Evolutionary conservation across 2,888 invertebrate genomes (phyloP).

Genomic region (Teleiodes luculella): DNA sequence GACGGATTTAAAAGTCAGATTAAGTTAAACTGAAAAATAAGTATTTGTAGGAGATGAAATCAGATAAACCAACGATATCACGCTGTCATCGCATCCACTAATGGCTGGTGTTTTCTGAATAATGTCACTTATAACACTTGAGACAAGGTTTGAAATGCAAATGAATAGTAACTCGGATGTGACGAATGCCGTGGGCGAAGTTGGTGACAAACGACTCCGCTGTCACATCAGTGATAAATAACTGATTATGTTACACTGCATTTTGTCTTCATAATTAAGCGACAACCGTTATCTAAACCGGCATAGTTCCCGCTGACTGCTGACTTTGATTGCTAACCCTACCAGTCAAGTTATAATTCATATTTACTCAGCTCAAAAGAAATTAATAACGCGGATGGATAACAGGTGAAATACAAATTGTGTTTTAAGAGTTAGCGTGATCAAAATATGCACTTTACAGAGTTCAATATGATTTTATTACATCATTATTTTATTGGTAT

Average conservation of each 20-base stretch:
- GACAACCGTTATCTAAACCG: conserved; percentile 63
- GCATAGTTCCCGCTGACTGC: conserved; percentile 38
- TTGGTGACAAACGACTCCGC: conserved; percentile 71
- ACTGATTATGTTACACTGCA: conserved; percentile 75
- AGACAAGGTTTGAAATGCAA: conserved; percentile 51
- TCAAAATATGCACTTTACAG: conserved; percentile 51
- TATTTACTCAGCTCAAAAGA: conserved; percentile 40
- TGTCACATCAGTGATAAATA: conserved; percentile 75
- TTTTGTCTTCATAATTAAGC: conserved; percentile 74
- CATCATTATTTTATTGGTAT: conserved; percentile 69
- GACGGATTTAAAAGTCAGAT: conserved; percentile 28
- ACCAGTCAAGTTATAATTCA: conserved; percentile 43
- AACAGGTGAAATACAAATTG: conserved; percentile 47
- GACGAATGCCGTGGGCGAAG: conserved; percentile 74
- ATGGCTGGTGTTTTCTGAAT: conserved; percentile 43
- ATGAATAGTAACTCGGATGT: conserved; percentile 31
- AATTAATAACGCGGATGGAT: conserved; percentile 47
- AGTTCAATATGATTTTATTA: conserved; percentile 56
- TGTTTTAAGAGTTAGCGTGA: conserved; percentile 50
- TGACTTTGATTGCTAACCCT: conserved; percentile 45
- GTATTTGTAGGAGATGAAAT: conserved; percentile 61
- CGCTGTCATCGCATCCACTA: conserved; percentile 66
- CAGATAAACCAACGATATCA: conserved; percentile 65
- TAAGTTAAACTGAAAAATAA: conserved; percentile 55
- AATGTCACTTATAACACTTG: conserved; percentile 40